Percentiles rank a stretch among this genome's conserved stretches.
Conservation (phyloP, 2,797 vertebrate species). For the Otolemur crassicaudatus region DNA sequence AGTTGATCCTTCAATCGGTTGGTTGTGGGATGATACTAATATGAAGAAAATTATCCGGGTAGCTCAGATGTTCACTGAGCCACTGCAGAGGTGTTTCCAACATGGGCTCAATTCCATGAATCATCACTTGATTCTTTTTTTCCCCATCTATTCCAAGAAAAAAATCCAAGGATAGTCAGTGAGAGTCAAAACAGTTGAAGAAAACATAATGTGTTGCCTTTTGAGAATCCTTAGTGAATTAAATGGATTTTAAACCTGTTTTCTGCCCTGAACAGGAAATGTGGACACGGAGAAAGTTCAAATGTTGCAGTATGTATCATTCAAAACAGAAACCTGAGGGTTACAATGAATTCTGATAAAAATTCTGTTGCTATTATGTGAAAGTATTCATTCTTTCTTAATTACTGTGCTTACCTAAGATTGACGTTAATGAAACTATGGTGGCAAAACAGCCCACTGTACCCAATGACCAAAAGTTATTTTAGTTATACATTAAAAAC, state of each 20-base stretch:
- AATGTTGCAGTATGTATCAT: constrained; percentile 76
- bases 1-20: constrained; percentile 91
- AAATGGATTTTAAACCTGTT: constrained; percentile 70
- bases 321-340: constrained; percentile 81
- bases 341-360: constrained; percentile 85
- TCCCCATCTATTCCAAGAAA: constrained; percentile 92
- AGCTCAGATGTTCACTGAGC: constrained; percentile 99
- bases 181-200: constrained; percentile 71
- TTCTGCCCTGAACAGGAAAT: constrained; percentile 79
- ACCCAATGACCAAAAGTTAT: constrained; percentile 69
- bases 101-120: constrained; percentile 98
- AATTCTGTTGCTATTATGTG: constrained; percentile 77
- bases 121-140: constrained; percentile 95
- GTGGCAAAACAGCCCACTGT: constrained; percentile 73
- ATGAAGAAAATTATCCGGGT: constrained; percentile 99
- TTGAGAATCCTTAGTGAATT: constrained; percentile 69
- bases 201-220: constrained; percentile 51
- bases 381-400: constrained; percentile 82
- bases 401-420: constrained; percentile 77
- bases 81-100: constrained; percentile 98
- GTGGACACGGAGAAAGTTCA: constrained; percentile 81
- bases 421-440: constrained; percentile 74
- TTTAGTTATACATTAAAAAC: constrained; percentile 39
- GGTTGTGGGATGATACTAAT: constrained; percentile 94
- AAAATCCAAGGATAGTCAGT: constrained; percentile 82